Evolutionary conservation across 37 sponge, comb jelly and placozoan species (phyloP).

Genomic region (Amphimedon queenslandica): DNA sequence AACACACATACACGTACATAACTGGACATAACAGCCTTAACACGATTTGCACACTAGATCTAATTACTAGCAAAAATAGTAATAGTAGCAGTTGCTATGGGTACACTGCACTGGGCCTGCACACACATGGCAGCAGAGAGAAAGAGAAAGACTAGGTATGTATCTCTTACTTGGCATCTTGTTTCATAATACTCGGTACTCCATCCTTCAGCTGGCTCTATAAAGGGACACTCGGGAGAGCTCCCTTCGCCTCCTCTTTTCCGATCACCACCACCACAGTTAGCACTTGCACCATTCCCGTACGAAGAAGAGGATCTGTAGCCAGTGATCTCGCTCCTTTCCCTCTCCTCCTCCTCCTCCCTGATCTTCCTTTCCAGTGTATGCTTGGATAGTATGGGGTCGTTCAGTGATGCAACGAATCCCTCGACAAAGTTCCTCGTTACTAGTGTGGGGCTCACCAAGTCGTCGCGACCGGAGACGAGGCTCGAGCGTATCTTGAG

Average conservation of each 20-base stretch:
- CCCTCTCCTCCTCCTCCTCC: background rate
- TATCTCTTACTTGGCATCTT: slow-evolving; percentile 28
- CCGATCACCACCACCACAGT: background rate
- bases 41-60: too few relatives aligned
- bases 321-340: background rate
- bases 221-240: slow-evolving; percentile 48
- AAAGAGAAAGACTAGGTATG: too few relatives aligned
- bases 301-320: background rate
- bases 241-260: background rate
- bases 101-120: too few relatives aligned
- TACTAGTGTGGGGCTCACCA: slow-evolving; percentile 40
- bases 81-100: too few relatives aligned
- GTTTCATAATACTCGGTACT: slow-evolving; percentile 45
- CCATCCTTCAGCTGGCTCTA: slow-evolving; percentile 66
- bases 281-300: background rate
- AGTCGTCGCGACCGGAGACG: slow-evolving; percentile 52
- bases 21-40: too few relatives aligned
- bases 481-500: slow-evolving; percentile 45
- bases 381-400: slow-evolving; percentile 2
- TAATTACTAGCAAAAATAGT: too few relatives aligned
- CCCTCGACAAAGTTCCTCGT: slow-evolving; percentile 26
- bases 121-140: too few relatives aligned
- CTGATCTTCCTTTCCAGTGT: background rate
- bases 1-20: too few relatives aligned
- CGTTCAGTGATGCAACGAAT: background rate